These are phyloP conservation scores for Enteromius afrohamiltoni DNA, from an alignment of 2,797 vertebrate species.

Conservation along the genomic window DNA sequence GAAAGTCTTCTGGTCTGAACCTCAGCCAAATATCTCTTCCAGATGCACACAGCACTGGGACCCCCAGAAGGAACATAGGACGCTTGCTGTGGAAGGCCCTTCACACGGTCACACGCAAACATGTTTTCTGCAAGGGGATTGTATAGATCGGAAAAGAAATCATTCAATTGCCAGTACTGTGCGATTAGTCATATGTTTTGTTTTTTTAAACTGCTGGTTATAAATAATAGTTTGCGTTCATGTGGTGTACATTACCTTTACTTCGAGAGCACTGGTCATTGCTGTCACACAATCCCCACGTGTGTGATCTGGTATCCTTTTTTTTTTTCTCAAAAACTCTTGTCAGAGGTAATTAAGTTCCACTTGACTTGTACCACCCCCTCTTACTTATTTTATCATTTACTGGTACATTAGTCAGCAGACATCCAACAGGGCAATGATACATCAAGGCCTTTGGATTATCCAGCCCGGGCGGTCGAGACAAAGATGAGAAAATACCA, in stretches of 20 bases:
- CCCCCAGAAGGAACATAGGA: constrained; percentile 8
- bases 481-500: constrained; percentile 41
- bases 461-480: constrained; percentile 33
- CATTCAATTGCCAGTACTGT: constrained; percentile 54
- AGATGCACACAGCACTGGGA: constrained; percentile 49
- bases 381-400: constrained; percentile 54
- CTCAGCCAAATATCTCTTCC: constrained; percentile 53
- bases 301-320: constrained; percentile 41
- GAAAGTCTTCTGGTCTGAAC: constrained; percentile 46
- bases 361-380: constrained; percentile 56
- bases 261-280: constrained; percentile 7
- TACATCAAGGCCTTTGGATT: constrained; percentile 49
- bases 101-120: constrained; percentile 15
- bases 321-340: constrained; percentile 28
- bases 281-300: constrained; percentile 46
- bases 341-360: constrained; percentile 63
- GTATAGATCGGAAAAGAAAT: constrained; percentile 30
- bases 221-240: constrained; percentile 65
- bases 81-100: constrained; percentile 27
- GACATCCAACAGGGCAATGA: constrained; percentile 52
- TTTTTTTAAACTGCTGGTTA: constrained; percentile 59
- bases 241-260: constrained; percentile 77
- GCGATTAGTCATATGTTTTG: constrained; percentile 45
- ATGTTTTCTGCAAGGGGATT: constrained; percentile 46
- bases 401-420: constrained; percentile 64